Evolutionary conservation across 2,113 vertebrate genomes (phyloP), one percentile per base, ranked within the genome.

Genomic region (Egretta garzetta): DNA sequence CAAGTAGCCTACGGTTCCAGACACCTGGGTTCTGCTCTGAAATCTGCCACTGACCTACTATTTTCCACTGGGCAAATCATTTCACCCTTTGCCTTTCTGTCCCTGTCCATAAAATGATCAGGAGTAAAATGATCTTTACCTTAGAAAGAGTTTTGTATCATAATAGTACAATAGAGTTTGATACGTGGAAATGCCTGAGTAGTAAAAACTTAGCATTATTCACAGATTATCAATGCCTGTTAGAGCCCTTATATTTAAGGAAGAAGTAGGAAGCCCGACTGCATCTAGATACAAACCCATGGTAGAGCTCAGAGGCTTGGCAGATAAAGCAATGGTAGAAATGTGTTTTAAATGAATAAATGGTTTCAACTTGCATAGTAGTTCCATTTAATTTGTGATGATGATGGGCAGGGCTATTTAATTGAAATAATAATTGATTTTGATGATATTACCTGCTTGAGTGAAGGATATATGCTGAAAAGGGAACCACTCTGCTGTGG

Each of bases 391-490:
- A 93, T 94, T 90, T 86, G 47, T 90, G 10, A 50, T 88, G 62
- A 92, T 22, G 58, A 76, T 91, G 70, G 85, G 74, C 75, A 91
- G 91, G 88, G 72, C 50, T 75, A 73, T 83, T 90, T 97, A 96
- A 92, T 88, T 86, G 86, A 76, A 88, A 83, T 32, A 93, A 80
- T 73, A 92, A 93, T 89, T 94, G 58, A 90, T 96, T 94, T 80
- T 94, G 60, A 91, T 95, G 60, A n/a, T 92, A 88, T 86, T 88
- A 70, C 85, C 82, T 90, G 75, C 89, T 52, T 50, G 80, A 93
- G 14, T 80, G 75, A 92, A 96, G 85, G 88, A 90, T 90, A 55
- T 43, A 67, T 59, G 28, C 67, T 94, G 55, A 39, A 88, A 86
- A 95, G 63, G 41, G 74, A 88, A 80, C 6, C 19, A 14, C 60